Percentiles rank a stretch among this genome's conserved stretches.
These are phyloP conservation scores for Ceramica pisi DNA, from an alignment of 2,888 invertebrate species.

Conservation along the genomic window DNA sequence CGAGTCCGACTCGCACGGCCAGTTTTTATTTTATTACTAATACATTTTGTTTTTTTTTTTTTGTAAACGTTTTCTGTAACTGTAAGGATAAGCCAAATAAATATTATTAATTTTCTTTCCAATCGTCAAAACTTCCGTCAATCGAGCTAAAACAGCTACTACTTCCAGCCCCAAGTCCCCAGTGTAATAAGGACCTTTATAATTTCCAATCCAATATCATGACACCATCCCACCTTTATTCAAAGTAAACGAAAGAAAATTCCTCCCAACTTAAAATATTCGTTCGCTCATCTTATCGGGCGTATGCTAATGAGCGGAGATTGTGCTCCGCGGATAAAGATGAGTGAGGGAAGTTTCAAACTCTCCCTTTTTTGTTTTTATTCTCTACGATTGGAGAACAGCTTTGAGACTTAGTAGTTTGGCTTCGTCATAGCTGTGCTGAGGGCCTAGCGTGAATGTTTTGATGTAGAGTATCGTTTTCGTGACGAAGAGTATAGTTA, in stretches of 20 bases:
- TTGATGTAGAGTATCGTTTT: too few relatives aligned
- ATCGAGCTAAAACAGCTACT: background rate
- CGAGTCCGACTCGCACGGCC: too few relatives aligned
- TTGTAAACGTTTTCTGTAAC: too few relatives aligned
- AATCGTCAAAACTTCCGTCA: background rate
- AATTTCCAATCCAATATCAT: slow-evolving; percentile 23
- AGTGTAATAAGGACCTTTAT: background rate
- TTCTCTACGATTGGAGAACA: slow-evolving; percentile 7
- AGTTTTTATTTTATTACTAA: too few relatives aligned
- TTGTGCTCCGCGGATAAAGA: slow-evolving; percentile 52
- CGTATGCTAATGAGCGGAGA: slow-evolving; percentile 59
- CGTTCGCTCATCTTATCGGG: slow-evolving; percentile 46
- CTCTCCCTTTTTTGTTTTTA: slow-evolving; percentile 37
- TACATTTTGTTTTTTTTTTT: too few relatives aligned
- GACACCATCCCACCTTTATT: slow-evolving; percentile 6
- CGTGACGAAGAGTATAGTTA: too few relatives aligned
- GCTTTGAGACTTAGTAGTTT: slow-evolving; percentile 4
- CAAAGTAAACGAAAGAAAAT: slow-evolving; percentile 41
- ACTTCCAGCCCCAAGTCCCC: background rate
- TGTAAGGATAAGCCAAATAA: too few relatives aligned
- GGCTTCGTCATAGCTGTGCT: background rate
- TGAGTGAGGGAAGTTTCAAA: slow-evolving; percentile 29
- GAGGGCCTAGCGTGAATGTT: too few relatives aligned
- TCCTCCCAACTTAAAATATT: slow-evolving; percentile 49
- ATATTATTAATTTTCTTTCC: too few relatives aligned